Evolutionary conservation across 92 coral and sea anemone species (phyloP).

Genomic region (Paragorgia papillata): DNA sequence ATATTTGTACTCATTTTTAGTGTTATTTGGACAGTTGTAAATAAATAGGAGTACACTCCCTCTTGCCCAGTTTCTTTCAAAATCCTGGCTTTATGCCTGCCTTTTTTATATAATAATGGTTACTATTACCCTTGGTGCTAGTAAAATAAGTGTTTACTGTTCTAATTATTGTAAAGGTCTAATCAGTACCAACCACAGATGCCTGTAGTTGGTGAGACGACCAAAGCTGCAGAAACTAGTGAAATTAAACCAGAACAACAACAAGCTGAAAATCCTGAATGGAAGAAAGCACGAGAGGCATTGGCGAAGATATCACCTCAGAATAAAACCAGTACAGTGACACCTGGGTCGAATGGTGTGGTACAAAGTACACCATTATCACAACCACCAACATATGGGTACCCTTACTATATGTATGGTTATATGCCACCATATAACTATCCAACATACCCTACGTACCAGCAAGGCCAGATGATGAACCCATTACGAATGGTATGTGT

Average conservation of each 20-base stretch:
- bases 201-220: slow-evolving; percentile 45
- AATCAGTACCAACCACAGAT: slow-evolving; percentile 63
- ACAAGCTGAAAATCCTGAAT: slow-evolving; percentile 79
- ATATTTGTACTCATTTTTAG: too few species aligned
- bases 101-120: too few species aligned
- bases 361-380: slow-evolving; percentile 27
- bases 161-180: slow-evolving; percentile 58
- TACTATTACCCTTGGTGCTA: too few species aligned
- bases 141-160: too few species aligned
- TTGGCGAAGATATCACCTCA: slow-evolving; percentile 79
- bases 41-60: too few species aligned
- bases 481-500: neutral
- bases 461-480: slow-evolving; percentile 4
- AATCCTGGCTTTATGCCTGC: too few species aligned
- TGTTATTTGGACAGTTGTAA: too few species aligned
- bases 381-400: slow-evolving; percentile 23
- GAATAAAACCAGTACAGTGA: slow-evolving; percentile 52
- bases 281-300: slow-evolving; percentile 99
- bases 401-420: slow-evolving; percentile 31
- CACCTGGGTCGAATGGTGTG: slow-evolving; percentile 17
- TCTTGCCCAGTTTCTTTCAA: too few species aligned
- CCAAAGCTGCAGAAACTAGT: slow-evolving; percentile 43
- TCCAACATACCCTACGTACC: slow-evolving; percentile 29
- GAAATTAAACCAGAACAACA: slow-evolving; percentile 51
- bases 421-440: slow-evolving; percentile 71